Evolutionary conservation across 2,797 vertebrate genomes (phyloP).

Genomic region (Valencia hispanica): DNA sequence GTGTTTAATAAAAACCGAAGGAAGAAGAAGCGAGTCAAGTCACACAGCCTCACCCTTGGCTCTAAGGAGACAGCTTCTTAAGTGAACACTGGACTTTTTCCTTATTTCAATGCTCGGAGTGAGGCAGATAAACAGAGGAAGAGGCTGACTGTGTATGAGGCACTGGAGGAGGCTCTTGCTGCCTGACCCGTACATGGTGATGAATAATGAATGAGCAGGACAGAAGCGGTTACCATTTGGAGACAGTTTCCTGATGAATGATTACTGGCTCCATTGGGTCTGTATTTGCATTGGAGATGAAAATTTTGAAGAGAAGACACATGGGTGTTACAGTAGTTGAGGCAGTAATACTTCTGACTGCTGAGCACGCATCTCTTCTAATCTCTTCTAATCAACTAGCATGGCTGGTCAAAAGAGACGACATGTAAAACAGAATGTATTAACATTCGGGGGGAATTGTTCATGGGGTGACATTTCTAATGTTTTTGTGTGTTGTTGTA

Average conservation of each 20-base stretch:
- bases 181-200: constrained; percentile 70
- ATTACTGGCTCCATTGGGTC: constrained; percentile 80
- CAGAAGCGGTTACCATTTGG: constrained; percentile 78
- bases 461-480: constrained; percentile 55
- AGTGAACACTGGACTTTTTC: constrained; percentile 48
- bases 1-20: constrained; percentile 65
- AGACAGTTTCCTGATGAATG: constrained; percentile 82
- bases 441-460: constrained; percentile 31
- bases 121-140: constrained; percentile 64
- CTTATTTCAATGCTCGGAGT: constrained; percentile 44
- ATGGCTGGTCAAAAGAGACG: constrained; percentile 63
- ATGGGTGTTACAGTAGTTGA: constrained; percentile 65
- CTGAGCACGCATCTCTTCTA: constrained; percentile 72
- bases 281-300: constrained; percentile 85
- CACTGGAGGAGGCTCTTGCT: constrained; percentile 62
- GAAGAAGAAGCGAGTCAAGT: constrained; percentile 46
- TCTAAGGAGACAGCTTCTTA: constrained; percentile 38
- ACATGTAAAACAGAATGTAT: constrained; percentile 57
- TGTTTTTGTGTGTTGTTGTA: constrained; percentile 60
- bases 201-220: constrained; percentile 84
- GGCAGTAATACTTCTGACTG: constrained; percentile 72
- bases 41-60: constrained; percentile 43
- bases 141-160: constrained; percentile 56
- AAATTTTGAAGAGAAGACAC: constrained; percentile 78
- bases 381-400: constrained; percentile 74